A percentile compares a stretch with the other conserved stretches of the same genome.
Evolutionary conservation across 2,888 invertebrate genomes (phyloP).

Genomic region (Chrysolina oricalcia): DNA sequence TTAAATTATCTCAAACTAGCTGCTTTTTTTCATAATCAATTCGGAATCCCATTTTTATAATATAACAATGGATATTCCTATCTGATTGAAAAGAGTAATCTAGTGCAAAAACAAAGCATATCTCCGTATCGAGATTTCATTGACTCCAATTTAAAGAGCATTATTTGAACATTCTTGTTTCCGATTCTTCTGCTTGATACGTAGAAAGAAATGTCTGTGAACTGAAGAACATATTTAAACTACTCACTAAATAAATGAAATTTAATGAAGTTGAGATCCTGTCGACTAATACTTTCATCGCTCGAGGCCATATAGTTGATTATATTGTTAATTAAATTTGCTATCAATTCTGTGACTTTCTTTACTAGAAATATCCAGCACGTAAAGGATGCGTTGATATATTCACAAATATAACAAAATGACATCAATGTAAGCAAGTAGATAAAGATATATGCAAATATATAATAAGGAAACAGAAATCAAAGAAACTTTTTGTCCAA

Average conservation of each 20-base stretch:
- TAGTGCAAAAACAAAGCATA: not conserved
- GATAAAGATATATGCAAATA: not conserved
- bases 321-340: not conserved
- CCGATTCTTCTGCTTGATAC: not conserved
- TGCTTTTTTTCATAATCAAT: too few relatives aligned
- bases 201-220: conserved; percentile 14
- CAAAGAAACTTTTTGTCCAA: not conserved
- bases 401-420: not conserved
- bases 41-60: too few relatives aligned
- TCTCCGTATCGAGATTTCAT: too few relatives aligned
- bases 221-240: not conserved
- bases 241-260: conserved; percentile 12
- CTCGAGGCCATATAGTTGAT: not conserved
- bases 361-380: not conserved
- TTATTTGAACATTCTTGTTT: not conserved
- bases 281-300: conserved; percentile 28
- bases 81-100: too few relatives aligned
- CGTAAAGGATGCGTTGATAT: not conserved
- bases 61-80: too few relatives aligned
- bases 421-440: not conserved
- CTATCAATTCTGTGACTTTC: conserved; percentile 14
- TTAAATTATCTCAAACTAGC: too few relatives aligned
- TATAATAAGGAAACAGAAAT: not conserved
- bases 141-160: not conserved
- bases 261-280: conserved; percentile 25